These are phyloP conservation scores for Chaenocephalus aceratus DNA, from an alignment of 2,113 vertebrate genomes.

Conservation along the genomic window DNA sequence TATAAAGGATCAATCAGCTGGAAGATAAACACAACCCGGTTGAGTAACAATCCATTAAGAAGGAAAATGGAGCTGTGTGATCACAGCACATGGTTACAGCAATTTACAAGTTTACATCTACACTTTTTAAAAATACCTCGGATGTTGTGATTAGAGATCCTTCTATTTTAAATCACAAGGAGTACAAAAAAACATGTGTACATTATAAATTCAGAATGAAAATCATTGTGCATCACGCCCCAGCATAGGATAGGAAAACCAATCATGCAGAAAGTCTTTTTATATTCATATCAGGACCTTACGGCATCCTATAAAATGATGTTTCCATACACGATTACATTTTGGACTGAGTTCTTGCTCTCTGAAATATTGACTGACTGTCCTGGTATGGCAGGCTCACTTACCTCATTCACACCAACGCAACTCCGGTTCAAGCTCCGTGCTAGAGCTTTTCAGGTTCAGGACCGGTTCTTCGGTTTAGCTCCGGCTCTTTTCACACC, in stretches of 20 bases:
- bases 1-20: slow-evolving; percentile 77
- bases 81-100: slow-evolving; percentile 52
- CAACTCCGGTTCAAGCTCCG: too few relatives aligned
- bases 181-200: too few relatives aligned
- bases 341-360: neutral
- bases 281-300: neutral
- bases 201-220: too few relatives aligned
- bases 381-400: neutral
- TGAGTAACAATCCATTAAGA: slow-evolving; percentile 79
- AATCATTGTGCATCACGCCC: too few relatives aligned
- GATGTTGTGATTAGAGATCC: neutral
- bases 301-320: neutral
- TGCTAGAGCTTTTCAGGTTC: too few relatives aligned
- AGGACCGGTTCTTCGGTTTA: too few relatives aligned
- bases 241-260: too few relatives aligned
- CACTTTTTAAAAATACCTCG: slow-evolving; percentile 10
- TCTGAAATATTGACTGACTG: neutral
- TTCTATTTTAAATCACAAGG: neutral
- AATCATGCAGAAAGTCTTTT: too few relatives aligned
- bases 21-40: slow-evolving; percentile 78
- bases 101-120: slow-evolving; percentile 66
- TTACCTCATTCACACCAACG: too few relatives aligned
- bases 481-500: too few relatives aligned
- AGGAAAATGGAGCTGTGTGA: slow-evolving; percentile 74
- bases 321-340: neutral